Base-by-base conservation (phyloP, 2,888 invertebrate genomes). In the Pteria penguin region DNA sequence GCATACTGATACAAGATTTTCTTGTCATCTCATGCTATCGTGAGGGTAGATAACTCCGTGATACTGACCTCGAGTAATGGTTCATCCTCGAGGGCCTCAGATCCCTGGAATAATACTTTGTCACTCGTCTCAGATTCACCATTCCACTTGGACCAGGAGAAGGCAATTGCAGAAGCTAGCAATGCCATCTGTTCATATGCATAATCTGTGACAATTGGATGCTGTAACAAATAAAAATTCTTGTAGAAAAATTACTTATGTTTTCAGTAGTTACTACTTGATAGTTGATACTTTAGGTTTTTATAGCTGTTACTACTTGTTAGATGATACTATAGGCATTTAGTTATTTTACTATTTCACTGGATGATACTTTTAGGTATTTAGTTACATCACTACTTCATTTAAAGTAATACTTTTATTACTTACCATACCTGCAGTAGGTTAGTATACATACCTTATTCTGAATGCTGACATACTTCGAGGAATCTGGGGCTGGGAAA, bases 111-210 rank as follows among this genome's bases (percentile, higher is more conserved):
- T 27, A 92, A 76, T 18, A 91, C 83, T 65, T 84, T 87, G 27
- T 87, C 87, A 26, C 80, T 80, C 18, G 70, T 75, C 33, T 87
- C 86, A 4, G 78, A 75, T 18, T 89, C 88, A 33, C 83, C 78
- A 81, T 92, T 92, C 92, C 92, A 92, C 78, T 90, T 89, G 11
- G 91, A 91, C 89, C 90, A 92, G 11, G 90, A 84, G 82, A 88
- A 92, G 3, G 91, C 91, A 82, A 91, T 87, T 5, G 87, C 75
- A 8, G 91, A 91, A 1, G 90, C 82, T 24, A 86, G 84, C 54
- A 92, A 79, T 0, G 91, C 91, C 89, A 92, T 91, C 84, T 92
- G 92, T 71, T 91, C 88, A 71, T 92, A 92, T 26, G 87, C 76
- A 66, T 87, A 80, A 18, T 89, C 87, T 67, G 91, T 91, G 32